phyloP scores from a whole-genome alignment of 2,888 invertebrate genomes.

The Phanerotoma sp. region DNA sequence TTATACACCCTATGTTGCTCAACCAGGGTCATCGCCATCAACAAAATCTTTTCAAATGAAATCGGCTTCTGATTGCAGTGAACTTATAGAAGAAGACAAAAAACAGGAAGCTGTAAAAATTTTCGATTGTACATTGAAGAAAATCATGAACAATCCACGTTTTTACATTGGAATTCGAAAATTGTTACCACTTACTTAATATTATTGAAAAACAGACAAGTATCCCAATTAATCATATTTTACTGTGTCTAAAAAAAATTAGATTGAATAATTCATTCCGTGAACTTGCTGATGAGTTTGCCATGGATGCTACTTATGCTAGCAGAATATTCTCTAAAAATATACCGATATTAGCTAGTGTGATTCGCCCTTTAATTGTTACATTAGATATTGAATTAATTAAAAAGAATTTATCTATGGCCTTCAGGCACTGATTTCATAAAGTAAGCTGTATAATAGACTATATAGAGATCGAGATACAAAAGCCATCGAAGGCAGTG shows the following conservation, averaged over 20 bases:
- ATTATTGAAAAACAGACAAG: no score
- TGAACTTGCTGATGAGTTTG: background rate
- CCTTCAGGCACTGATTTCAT: background rate
- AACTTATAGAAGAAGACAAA: no score
- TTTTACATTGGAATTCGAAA: no score
- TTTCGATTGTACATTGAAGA: no score
- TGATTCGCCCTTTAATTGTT: background rate
- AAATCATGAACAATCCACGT: no score
- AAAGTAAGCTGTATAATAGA: conserved; percentile 10
- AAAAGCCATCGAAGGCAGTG: conserved; percentile 28
- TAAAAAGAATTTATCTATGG: background rate
- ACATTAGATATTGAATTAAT: background rate
- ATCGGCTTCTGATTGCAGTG: no score
- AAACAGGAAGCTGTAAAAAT: no score
- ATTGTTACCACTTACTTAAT: no score
- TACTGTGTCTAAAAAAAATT: background rate
- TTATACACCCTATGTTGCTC: no score
- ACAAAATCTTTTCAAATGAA: no score
- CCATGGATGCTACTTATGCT: background rate
- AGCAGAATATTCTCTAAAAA: background rate
- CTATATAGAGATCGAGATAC: conserved; percentile 33
- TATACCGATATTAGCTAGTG: background rate
- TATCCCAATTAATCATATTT: background rate
- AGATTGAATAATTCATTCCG: conserved; percentile 1
- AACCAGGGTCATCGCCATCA: no score